These are phyloP conservation scores for Piscicola geometra DNA, from an alignment of 2,888 invertebrate species.

Conservation along the genomic window DNA sequence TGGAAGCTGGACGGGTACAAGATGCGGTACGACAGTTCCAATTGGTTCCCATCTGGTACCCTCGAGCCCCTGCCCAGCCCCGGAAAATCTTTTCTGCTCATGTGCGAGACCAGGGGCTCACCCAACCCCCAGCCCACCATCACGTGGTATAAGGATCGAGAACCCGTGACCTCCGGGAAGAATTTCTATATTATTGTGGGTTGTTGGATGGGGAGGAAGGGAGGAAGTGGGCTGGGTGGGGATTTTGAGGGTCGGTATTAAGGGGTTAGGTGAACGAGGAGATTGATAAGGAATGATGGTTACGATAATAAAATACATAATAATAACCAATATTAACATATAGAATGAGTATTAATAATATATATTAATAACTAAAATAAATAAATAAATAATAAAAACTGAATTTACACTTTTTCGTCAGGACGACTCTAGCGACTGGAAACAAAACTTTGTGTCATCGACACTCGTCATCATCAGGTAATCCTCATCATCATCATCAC, in stretches of 20 bases:
- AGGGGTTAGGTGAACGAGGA: too few relatives aligned
- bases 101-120: slow-evolving; percentile 44
- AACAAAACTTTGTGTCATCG: slow-evolving; percentile 38
- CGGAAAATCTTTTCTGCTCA: slow-evolving; percentile 44
- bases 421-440: slow-evolving; percentile 43
- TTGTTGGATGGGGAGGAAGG: slow-evolving; percentile 7
- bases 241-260: too few relatives aligned
- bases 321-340: too few relatives aligned
- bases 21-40: slow-evolving; percentile 44
- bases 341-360: too few relatives aligned
- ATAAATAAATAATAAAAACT: too few relatives aligned
- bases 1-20: slow-evolving; percentile 45
- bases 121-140: slow-evolving; percentile 44
- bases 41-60: slow-evolving; percentile 41
- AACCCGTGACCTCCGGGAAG: slow-evolving; percentile 39
- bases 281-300: too few relatives aligned
- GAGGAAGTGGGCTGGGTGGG: too few relatives aligned
- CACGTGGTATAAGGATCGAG: slow-evolving; percentile 42
- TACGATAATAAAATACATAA: too few relatives aligned
- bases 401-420: too few relatives aligned
- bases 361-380: too few relatives aligned
- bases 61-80: slow-evolving; percentile 40
- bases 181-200: slow-evolving; percentile 45
- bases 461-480: slow-evolving; percentile 36
- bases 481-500: background rate